phyloP scores from a whole-genome alignment of 2,888 invertebrate species.

The Zele albiditarsus region DNA sequence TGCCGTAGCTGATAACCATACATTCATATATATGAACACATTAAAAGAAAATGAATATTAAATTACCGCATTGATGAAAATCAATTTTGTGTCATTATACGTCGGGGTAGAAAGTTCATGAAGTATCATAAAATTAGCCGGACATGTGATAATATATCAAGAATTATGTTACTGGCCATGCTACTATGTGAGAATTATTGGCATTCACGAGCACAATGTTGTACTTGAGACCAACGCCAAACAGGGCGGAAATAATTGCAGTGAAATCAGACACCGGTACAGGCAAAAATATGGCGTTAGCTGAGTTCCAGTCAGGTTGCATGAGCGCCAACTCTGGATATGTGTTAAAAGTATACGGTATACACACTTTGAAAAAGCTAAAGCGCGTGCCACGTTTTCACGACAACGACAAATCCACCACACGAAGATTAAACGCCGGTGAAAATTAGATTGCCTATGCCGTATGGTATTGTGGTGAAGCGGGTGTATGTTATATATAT shows the following conservation, averaged over 20 bases:
- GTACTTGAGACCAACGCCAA: constrained; percentile 54
- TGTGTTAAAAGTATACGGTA: constrained; percentile 22
- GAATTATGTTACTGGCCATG: too few species aligned
- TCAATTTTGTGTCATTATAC: too few species aligned
- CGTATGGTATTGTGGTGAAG: constrained; percentile 51
- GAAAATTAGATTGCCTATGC: constrained; percentile 68
- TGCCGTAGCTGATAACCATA: constrained; percentile 49
- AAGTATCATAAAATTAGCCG: too few species aligned
- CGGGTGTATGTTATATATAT: background rate
- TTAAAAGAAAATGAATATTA: background rate
- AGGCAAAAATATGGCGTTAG: constrained; percentile 19
- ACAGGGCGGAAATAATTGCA: constrained; percentile 58
- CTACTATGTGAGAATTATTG: background rate
- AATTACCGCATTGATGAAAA: background rate
- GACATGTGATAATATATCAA: too few species aligned
- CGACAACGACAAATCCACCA: constrained; percentile 47
- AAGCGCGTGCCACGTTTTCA: constrained; percentile 33
- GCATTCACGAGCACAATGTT: background rate
- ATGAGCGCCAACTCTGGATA: background rate
- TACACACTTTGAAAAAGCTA: constrained; percentile 58
- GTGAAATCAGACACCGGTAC: constrained; percentile 50
- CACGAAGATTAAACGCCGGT: constrained; percentile 66
- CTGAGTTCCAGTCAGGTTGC: constrained; percentile 5
- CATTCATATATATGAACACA: constrained; percentile 21
- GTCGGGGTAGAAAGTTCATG: too few species aligned